Evolutionary conservation across 1,140 invertebrate species (phyloP).

Genomic region (Agraylea sexmaculata): DNA sequence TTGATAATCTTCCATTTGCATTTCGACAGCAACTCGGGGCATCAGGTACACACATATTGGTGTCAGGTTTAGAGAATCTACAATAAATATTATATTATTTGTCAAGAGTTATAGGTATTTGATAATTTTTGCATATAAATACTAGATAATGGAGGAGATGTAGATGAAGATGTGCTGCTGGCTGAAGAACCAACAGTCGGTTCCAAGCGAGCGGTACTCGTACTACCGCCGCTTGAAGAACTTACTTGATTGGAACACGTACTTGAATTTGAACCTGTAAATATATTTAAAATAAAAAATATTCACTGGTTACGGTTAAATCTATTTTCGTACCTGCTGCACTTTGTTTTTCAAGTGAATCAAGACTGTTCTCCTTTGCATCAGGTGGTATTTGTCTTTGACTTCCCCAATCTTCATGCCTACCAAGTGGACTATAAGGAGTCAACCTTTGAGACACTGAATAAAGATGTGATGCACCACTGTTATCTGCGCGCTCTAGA

Average conservation of each 20-base stretch:
- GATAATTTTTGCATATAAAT: slow-evolving; percentile 2
- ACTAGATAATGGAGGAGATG: slow-evolving; percentile 20
- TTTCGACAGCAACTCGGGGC: slow-evolving; percentile 51
- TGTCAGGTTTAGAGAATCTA: slow-evolving; percentile 26
- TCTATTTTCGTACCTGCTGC: slow-evolving; percentile 14
- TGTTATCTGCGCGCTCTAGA: no score
- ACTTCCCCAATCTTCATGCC: slow-evolving; percentile 38
- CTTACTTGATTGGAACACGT: slow-evolving; percentile 20
- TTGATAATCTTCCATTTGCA: slow-evolving; percentile 56
- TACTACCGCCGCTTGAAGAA: slow-evolving; percentile 13
- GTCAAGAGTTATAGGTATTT: background rate
- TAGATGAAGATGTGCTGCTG: slow-evolving; percentile 18
- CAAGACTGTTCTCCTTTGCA: slow-evolving; percentile 37
- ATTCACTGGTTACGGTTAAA: background rate
- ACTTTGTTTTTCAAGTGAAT: slow-evolving; percentile 33
- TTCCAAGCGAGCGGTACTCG: slow-evolving; percentile 14
- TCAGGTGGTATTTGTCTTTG: slow-evolving; percentile 34
- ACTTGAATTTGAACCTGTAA: slow-evolving; percentile 18
- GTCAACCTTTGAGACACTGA: slow-evolving; percentile 37
- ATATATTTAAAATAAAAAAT: background rate
- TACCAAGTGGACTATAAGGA: slow-evolving; percentile 34
- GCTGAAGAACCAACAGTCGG: slow-evolving; percentile 14
- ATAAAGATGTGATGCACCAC: slow-evolving; percentile 37
- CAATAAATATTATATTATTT: no score
- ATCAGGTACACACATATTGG: slow-evolving; percentile 53